Conservation (phyloP, 2,113 vertebrate genomes). For the Girardinichthys multiradiatus region DNA sequence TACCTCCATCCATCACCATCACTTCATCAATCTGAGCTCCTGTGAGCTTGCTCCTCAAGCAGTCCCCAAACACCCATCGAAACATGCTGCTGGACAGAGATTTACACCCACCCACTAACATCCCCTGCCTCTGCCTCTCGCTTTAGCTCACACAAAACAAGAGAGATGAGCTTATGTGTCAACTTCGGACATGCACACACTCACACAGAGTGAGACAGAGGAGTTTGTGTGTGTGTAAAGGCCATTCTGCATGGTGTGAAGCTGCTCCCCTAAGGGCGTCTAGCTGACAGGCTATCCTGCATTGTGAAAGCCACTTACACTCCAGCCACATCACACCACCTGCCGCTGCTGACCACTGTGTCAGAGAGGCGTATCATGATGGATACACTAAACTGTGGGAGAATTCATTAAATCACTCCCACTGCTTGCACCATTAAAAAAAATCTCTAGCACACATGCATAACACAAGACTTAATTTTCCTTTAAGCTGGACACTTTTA, state of each 20-base stretch:
- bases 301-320: constrained; percentile 78
- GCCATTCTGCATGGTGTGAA: constrained; percentile 69
- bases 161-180: constrained; percentile 57
- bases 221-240: constrained; percentile 53
- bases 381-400: constrained; percentile 62
- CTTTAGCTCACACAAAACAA: constrained; percentile 60
- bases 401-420: constrained; percentile 65
- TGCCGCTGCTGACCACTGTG: constrained; percentile 72
- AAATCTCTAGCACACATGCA: constrained; percentile 7
- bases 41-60: constrained; percentile 70
- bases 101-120: constrained; percentile 72
- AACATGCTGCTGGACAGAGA: constrained; percentile 72
- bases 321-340: constrained; percentile 73
- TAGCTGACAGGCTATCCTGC: constrained; percentile 76
- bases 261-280: constrained; percentile 62
- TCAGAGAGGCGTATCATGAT: constrained; percentile 64
- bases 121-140: constrained; percentile 24
- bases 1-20: constrained; percentile 83
- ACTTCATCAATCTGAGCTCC: constrained; percentile 78
- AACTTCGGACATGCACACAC: constrained; percentile 27
- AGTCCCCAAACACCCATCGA: constrained; percentile 76
- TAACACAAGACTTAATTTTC: constrained; percentile 9
- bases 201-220: constrained; percentile 21
- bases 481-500: constrained; percentile 6
- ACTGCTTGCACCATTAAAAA: constrained; percentile 31